A percentile compares a stretch with the other conserved stretches of the same genome.
Conservation (phyloP, 1,140 invertebrate genomes). For the Drosophila sp. region DNA sequence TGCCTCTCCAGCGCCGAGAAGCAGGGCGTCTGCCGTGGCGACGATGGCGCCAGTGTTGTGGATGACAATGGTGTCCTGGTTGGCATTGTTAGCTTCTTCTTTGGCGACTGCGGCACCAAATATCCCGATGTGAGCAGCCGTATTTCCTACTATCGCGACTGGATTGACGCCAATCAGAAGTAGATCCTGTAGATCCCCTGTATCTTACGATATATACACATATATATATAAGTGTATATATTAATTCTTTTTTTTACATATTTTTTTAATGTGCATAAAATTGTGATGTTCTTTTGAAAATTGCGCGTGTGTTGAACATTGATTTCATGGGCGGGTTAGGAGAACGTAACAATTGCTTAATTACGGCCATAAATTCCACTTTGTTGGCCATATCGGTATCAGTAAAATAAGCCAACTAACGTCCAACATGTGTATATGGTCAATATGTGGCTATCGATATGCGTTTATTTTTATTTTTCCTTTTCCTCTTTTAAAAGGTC, state of each 20-base stretch:
- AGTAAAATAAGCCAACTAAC: background rate
- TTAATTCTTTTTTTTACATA: constrained; percentile 56
- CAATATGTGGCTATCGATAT: constrained; percentile 22
- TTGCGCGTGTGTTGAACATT: constrained; percentile 12
- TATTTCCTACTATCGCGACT: constrained; percentile 55
- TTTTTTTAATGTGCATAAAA: constrained; percentile 63
- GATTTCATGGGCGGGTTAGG: constrained; percentile 28
- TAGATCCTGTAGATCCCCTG: background rate
- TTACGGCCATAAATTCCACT: constrained; percentile 17
- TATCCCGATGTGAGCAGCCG: constrained; percentile 65
- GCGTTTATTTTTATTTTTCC: background rate
- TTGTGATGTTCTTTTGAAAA: constrained; percentile 9
- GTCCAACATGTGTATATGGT: constrained; percentile 14
- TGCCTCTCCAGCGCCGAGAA: constrained; percentile 63
- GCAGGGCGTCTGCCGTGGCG: constrained; percentile 70
- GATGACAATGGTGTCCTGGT: constrained; percentile 49
- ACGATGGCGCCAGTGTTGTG: constrained; percentile 65
- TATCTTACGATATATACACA: background rate
- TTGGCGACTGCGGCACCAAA: constrained; percentile 68
- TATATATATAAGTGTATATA: too few relatives aligned
- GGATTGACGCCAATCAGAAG: constrained; percentile 55
- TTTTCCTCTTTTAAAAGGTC: too few relatives aligned
- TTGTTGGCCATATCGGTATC: background rate
- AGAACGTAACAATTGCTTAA: constrained; percentile 5
- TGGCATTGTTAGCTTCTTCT: constrained; percentile 66